Evolutionary conservation across 1,140 invertebrate species (phyloP), one percentile per base, ranked within the genome.

Genomic region (Micrasema minimum): DNA sequence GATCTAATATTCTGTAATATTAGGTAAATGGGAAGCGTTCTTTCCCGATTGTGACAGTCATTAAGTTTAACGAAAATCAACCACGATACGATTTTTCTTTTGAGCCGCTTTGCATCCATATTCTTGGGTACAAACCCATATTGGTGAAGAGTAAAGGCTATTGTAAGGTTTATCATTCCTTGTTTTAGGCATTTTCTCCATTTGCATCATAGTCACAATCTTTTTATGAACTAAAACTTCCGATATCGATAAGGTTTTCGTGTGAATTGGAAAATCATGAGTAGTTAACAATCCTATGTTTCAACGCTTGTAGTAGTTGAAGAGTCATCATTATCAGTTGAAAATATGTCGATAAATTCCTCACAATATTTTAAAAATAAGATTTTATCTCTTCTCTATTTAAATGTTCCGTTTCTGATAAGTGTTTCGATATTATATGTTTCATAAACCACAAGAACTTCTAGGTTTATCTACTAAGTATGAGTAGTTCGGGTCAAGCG

Each of bases 51-150:
- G 51, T 37, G 75, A 37, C 12, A n/a, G 78, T 41, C 73, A 77
- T 76, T 53, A 2, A 31, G 7, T 31, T 31, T 43, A n/a, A 5
- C 41, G 3, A 11, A 5, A 43, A 43, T 43, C 41, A 5, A 43
- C 41, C 3, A 43, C 41, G 35, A 43, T 59, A 20, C 18, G 6
- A 3, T 66, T 37, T 61, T 61, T 18, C 38, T 71, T 74, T 12
- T 81, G 50, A 3, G n/a, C 79, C 78, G 45, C 81, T n/a, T 81
- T 0, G 78, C 81, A 53, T 80, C 79, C 11, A 53, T 62, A 57
- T 78, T 79, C 48, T 79, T 78, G 5, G 73, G 71, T 14, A 77
- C 76, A 9, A n/a, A 77, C 41, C 53, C 35, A 72, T 11, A 78
- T 16, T 9, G 74, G 74, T 50, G 69, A 51, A 46, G 53, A 72